Conservation (phyloP, 2,113 vertebrate genomes). For the Thalassarche chlororhynchos region DNA sequence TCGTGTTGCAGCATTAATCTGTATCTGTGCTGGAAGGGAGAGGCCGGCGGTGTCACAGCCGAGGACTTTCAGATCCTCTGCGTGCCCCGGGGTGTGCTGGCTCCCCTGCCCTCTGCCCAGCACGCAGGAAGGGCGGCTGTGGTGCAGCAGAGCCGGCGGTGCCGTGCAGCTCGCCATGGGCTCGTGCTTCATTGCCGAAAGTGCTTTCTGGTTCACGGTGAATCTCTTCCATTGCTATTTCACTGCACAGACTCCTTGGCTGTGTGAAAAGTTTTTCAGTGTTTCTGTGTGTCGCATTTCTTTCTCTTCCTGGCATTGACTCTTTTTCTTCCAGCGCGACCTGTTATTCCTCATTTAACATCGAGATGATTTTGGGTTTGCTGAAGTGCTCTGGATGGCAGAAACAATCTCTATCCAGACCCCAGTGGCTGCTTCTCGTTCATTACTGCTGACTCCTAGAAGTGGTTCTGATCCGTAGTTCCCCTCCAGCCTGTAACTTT, state of each 20-base stretch:
- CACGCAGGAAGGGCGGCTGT: not conserved
- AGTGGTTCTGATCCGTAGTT: not conserved
- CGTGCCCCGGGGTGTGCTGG: rapidly evolving
- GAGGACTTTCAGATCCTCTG: rapidly evolving
- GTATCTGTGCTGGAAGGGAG: not conserved
- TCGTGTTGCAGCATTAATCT: not conserved
- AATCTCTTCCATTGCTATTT: not conserved
- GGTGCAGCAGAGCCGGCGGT: not conserved
- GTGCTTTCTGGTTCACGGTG: not conserved
- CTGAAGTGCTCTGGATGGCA: not conserved
- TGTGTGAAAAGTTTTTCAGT: not conserved
- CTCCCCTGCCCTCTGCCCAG: not conserved
- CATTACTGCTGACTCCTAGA: not conserved
- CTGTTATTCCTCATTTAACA: not conserved
- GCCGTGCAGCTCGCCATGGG: rapidly evolving
- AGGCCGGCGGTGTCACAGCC: rapidly evolving
- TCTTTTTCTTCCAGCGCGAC: not conserved
- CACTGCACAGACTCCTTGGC: not conserved
- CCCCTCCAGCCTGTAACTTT: not conserved
- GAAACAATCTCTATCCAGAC: not conserved
- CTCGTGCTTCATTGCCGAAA: rapidly evolving
- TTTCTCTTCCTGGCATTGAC: not conserved
- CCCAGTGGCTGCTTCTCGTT: not conserved
- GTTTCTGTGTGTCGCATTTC: not conserved
- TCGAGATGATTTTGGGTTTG: not conserved